A percentile compares a stretch with the other conserved stretches of the same genome.
These are phyloP conservation scores for Calameuta pallipes DNA, from an alignment of 2,888 invertebrate genomes.

Conservation along the genomic window DNA sequence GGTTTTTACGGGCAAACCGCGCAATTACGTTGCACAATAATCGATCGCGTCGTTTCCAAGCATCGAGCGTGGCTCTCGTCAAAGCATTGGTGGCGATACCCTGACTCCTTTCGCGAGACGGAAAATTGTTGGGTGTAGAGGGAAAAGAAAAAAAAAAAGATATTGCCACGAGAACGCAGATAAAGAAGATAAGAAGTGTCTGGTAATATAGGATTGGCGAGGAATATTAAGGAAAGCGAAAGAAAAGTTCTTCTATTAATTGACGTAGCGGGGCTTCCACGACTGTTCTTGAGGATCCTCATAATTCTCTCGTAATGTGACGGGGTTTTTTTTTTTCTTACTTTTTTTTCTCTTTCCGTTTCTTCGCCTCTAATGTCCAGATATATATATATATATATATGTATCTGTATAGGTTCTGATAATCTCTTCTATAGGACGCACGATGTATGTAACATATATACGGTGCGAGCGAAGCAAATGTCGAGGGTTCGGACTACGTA, in stretches of 20 bases:
- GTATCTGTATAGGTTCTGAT: no score
- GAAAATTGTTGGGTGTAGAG: slow-evolving; percentile 11
- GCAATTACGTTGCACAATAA: slow-evolving; percentile 55
- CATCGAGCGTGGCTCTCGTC: slow-evolving; percentile 13
- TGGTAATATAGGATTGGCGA: background rate
- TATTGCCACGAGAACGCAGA: background rate
- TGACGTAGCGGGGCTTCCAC: slow-evolving; percentile 50
- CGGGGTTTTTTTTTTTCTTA: slow-evolving; percentile 29
- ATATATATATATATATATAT: background rate
- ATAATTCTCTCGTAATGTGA: slow-evolving; percentile 65
- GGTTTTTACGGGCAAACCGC: slow-evolving; percentile 47
- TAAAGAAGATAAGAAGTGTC: background rate
- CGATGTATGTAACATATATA: background rate
- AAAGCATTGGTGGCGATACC: background rate
- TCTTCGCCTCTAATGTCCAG: slow-evolving; percentile 36
- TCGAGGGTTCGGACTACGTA: slow-evolving; percentile 32
- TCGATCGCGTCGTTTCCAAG: slow-evolving; percentile 14
- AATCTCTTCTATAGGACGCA: slow-evolving; percentile 12
- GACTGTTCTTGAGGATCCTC: slow-evolving; percentile 39
- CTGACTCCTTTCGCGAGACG: background rate
- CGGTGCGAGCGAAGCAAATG: slow-evolving; percentile 41
- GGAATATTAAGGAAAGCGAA: slow-evolving; percentile 13
- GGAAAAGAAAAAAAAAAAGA: slow-evolving; percentile 4
- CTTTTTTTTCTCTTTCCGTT: slow-evolving; percentile 44
- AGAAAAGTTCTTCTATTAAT: slow-evolving; percentile 52